A percentile compares a stretch with the other conserved stretches of the same genome.
Conservation (phyloP, 2,888 invertebrate genomes). For the Drosophila limbata region DNA sequence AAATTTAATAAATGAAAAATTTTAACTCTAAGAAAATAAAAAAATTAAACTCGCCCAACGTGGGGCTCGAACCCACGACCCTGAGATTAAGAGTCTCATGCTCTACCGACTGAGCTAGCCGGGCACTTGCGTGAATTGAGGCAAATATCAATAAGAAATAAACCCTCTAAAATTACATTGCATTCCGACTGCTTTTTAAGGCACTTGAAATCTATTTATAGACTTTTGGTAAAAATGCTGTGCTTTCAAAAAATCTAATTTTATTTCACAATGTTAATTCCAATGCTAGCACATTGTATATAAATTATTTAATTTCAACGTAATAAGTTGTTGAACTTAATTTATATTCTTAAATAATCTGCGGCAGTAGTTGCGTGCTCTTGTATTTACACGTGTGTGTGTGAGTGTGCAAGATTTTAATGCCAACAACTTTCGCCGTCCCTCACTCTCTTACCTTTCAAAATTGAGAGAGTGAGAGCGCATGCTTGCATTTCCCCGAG, state of each 20-base stretch:
- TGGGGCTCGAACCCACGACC: slow-evolving; percentile 86
- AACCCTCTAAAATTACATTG: neutral
- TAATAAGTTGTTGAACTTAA: neutral
- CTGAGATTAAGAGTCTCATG: slow-evolving; percentile 86
- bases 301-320: neutral
- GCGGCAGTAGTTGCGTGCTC: neutral
- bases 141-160: neutral
- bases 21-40: neutral
- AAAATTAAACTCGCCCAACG: slow-evolving; percentile 78
- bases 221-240: neutral
- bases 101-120: slow-evolving; percentile 86
- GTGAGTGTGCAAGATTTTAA: slow-evolving; percentile 29
- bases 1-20: neutral
- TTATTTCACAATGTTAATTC: neutral
- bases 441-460: slow-evolving; percentile 42
- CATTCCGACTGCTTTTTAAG: neutral
- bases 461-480: slow-evolving; percentile 29
- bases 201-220: neutral
- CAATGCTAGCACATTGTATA: slow-evolving; percentile 1
- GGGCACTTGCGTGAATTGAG: slow-evolving; percentile 63
- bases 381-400: slow-evolving; percentile 3
- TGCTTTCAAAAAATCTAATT: neutral
- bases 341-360: neutral
- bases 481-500: slow-evolving; percentile 25
- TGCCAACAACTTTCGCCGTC: slow-evolving; percentile 65